phyloP scores from a whole-genome alignment of 2,797 vertebrate genomes.

The Xenopus petersii region DNA sequence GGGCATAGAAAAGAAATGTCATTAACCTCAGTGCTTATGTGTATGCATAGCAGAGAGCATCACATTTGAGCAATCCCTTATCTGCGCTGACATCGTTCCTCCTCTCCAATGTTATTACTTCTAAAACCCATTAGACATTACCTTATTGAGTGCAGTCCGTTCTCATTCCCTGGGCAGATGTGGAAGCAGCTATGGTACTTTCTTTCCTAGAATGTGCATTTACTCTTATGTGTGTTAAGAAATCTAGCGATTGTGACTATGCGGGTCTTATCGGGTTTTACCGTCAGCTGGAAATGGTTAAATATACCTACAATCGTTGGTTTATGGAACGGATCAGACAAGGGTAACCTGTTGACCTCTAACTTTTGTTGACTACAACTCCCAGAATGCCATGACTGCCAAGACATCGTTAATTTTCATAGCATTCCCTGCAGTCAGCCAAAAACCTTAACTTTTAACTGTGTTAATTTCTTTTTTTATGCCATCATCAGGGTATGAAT shows the following conservation, averaged over 20 bases:
- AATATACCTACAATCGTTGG: too few relatives aligned
- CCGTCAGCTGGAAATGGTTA: too few relatives aligned
- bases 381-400: too few relatives aligned
- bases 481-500: slow-evolving; percentile 28
- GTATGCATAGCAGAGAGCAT: slow-evolving; percentile 34
- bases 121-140: slow-evolving; percentile 28
- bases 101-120: slow-evolving; percentile 29
- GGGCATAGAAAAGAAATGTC: slow-evolving; percentile 36
- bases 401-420: slow-evolving; percentile 27
- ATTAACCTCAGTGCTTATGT: slow-evolving; percentile 43
- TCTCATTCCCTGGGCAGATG: background rate
- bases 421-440: slow-evolving; percentile 19
- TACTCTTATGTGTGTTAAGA: slow-evolving; percentile 1
- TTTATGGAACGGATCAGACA: too few relatives aligned
- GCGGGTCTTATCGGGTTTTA: background rate
- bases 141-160: background rate
- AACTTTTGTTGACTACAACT: too few relatives aligned
- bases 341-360: too few relatives aligned
- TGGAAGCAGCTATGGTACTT: background rate
- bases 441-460: slow-evolving; percentile 21
- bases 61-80: slow-evolving; percentile 31
- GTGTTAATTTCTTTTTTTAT: slow-evolving; percentile 21
- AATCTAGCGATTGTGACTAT: background rate
- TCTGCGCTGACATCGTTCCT: slow-evolving; percentile 32
- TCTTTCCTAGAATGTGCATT: slow-evolving; percentile 11